Evolutionary conservation across 64 coral and sea anemone genomes (phyloP).

Genomic region (Stichodactyla mertensii): DNA sequence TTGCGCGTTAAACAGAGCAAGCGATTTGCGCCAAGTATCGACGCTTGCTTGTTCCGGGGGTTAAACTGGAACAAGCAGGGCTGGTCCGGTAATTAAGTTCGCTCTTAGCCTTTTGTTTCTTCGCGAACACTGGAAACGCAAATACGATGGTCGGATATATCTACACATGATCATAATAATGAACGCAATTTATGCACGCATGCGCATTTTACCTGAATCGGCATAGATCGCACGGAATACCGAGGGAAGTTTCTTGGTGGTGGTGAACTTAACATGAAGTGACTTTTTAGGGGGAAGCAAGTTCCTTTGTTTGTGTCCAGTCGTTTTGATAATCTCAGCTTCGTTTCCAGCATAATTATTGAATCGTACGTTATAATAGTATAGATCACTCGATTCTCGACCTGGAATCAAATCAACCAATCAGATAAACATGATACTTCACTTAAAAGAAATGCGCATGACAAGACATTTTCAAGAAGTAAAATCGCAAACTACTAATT

Average conservation of each 20-base stretch:
- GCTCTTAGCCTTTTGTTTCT: too few relatives aligned
- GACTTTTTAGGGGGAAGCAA: conserved; percentile 58
- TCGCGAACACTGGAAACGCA: not conserved
- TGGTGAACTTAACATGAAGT: conserved; percentile 64
- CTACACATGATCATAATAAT: not conserved
- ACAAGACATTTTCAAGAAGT: too few relatives aligned
- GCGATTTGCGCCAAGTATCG: too few relatives aligned
- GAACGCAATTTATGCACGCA: not conserved
- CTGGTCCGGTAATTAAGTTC: too few relatives aligned
- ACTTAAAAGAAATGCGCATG: not conserved
- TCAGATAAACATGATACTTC: not conserved
- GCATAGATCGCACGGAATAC: conserved; percentile 53
- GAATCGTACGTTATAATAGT: conserved; percentile 66
- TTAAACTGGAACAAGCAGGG: too few relatives aligned
- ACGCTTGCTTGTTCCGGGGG: too few relatives aligned
- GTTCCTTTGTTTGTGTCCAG: conserved; percentile 53
- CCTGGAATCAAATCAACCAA: conserved; percentile 16
- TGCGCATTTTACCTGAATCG: not conserved
- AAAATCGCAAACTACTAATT: too few relatives aligned
- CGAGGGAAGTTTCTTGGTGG: conserved; percentile 33
- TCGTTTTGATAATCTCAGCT: conserved; percentile 50
- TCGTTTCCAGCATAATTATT: conserved; percentile 77
- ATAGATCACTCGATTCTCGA: conserved; percentile 65
- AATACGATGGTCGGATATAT: not conserved
- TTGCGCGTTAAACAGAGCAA: too few relatives aligned